A percentile compares a stretch with the other conserved stretches of the same genome.
Conservation (phyloP, 2,888 invertebrate species). For the Drosophila histrio region DNA sequence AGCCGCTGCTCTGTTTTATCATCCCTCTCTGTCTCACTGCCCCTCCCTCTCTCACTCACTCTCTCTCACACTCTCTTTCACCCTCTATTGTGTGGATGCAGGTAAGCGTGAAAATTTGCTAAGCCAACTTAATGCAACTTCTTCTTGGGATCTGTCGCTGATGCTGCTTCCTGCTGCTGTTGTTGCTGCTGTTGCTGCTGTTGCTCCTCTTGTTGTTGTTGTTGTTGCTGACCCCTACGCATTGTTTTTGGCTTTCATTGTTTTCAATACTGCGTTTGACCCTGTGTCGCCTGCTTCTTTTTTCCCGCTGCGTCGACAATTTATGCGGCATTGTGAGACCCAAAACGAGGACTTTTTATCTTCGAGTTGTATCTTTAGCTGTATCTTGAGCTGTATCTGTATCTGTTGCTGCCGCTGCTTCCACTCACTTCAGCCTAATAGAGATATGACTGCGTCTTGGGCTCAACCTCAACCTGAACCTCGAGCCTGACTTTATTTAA, state of each 20-base stretch:
- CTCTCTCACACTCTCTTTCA: background rate
- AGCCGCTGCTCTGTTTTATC: conserved; percentile 38
- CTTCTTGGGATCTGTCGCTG: conserved; percentile 36
- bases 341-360: conserved; percentile 36
- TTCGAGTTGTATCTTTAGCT: conserved; percentile 13
- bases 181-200: conserved; percentile 54
- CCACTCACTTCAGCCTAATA: conserved; percentile 53
- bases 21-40: too few relatives aligned
- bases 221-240: conserved; percentile 61
- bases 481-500: conserved; percentile 62
- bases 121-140: conserved; percentile 79
- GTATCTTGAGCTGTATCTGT: conserved; percentile 24
- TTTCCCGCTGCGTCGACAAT: conserved; percentile 41
- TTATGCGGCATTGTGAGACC: conserved; percentile 49
- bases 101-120: conserved; percentile 79
- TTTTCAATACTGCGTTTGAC: conserved; percentile 29
- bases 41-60: background rate
- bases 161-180: conserved; percentile 32
- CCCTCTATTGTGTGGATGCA: conserved; percentile 54
- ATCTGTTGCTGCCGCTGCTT: conserved; percentile 18
- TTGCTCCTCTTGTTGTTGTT: conserved; percentile 49
- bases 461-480: conserved; percentile 6
- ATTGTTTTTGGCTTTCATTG: conserved; percentile 40
- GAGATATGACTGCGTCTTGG: conserved; percentile 53
- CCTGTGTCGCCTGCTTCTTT: conserved; percentile 19